phyloP scores from a whole-genome alignment of 2,113 vertebrate species.

The Petrocephalus microphthalmus region DNA sequence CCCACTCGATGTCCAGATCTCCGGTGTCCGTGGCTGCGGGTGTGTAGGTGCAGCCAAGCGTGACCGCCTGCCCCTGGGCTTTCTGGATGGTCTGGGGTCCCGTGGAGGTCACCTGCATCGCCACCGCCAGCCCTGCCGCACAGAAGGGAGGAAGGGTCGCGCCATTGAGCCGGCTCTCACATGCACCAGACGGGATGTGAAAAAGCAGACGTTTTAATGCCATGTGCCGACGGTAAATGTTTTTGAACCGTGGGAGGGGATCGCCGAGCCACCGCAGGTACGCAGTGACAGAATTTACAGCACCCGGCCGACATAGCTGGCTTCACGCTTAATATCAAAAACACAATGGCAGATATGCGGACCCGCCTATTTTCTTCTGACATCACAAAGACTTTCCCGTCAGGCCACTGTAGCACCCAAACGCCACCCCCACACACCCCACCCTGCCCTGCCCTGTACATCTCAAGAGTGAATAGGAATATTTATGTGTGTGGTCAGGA shows the following conservation, averaged over 20 bases:
- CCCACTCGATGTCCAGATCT: conserved; percentile 79
- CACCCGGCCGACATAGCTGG: background rate
- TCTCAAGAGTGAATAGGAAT: background rate
- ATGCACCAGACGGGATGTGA: background rate
- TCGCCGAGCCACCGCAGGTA: background rate
- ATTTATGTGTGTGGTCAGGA: background rate
- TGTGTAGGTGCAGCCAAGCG: conserved; percentile 71
- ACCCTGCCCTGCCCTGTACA: background rate
- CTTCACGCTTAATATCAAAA: background rate
- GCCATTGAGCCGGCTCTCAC: background rate
- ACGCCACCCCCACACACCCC: background rate
- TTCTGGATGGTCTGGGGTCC: conserved; percentile 67
- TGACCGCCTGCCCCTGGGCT: conserved; percentile 60
- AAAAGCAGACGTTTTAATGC: background rate
- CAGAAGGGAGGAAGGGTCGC: conserved; percentile 4
- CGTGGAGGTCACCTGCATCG: conserved; percentile 52
- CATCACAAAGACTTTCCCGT: background rate
- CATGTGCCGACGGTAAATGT: background rate
- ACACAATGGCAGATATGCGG: background rate
- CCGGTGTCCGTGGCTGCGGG: conserved; percentile 62
- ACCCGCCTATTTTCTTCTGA: background rate
- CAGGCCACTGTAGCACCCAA: background rate
- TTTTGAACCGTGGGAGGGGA: background rate
- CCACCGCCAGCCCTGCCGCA: conserved; percentile 35
- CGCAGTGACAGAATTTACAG: background rate